These are phyloP conservation scores for Neotragus pygmaeus DNA, from an alignment of 2,113 vertebrate species.

Conservation along the genomic window DNA sequence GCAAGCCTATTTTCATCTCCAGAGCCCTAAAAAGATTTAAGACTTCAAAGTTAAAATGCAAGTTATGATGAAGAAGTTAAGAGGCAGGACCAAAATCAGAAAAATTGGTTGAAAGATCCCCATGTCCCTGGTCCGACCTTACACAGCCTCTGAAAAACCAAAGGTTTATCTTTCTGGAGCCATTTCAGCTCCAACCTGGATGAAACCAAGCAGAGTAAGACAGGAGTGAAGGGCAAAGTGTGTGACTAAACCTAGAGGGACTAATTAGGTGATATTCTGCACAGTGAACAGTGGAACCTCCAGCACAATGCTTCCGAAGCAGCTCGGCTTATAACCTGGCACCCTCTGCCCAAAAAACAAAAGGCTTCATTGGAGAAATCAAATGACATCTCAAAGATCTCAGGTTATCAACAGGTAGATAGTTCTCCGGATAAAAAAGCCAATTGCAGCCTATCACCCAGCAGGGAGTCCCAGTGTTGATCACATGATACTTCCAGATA, in stretches of 20 bases:
- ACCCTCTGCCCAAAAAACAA: not conserved
- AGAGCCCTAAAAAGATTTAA: not conserved
- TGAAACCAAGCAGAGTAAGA: not conserved
- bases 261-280: not conserved
- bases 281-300: not conserved
- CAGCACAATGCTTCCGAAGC: not conserved
- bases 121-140: not conserved
- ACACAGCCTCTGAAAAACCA: not conserved
- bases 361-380: not conserved
- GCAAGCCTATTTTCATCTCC: not conserved
- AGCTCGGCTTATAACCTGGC: not conserved
- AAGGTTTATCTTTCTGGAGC: not conserved
- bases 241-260: not conserved
- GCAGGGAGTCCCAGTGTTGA: not conserved
- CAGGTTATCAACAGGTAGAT: not conserved
- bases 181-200: not conserved
- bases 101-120: not conserved
- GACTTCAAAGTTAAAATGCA: not conserved
- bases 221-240: not conserved
- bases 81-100: not conserved
- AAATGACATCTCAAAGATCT: not conserved
- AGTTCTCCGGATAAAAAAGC: not conserved
- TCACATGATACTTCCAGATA: not conserved
- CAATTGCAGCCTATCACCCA: not conserved
- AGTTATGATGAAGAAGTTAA: not conserved